A percentile compares a stretch with the other conserved stretches of the same genome.
These are phyloP conservation scores for Mustela nigripes DNA, from an alignment of 2,113 vertebrate species.

Conservation along the genomic window DNA sequence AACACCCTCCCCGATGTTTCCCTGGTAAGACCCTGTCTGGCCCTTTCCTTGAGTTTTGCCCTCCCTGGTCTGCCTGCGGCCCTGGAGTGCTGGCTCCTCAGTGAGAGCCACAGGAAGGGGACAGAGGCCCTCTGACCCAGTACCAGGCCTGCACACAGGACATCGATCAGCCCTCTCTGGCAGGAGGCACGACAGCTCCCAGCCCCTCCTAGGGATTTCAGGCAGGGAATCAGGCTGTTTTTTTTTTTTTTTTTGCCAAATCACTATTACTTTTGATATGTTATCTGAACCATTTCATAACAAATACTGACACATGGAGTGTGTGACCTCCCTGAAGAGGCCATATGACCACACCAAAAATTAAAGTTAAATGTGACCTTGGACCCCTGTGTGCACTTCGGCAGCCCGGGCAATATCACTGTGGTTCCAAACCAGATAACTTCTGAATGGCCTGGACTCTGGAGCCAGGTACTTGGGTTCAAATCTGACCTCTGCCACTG, in stretches of 20 bases:
- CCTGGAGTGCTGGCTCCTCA: not conserved
- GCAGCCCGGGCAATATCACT: fast-evolving
- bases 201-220: no score
- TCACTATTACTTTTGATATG: not conserved
- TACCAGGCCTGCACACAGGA: no score
- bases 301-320: fast-evolving
- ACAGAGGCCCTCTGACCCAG: not conserved
- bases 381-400: fast-evolving
- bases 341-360: fast-evolving
- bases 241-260: not conserved
- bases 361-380: not conserved
- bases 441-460: not conserved
- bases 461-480: not conserved
- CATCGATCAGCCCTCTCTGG: fast-evolving
- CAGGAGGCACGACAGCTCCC: fast-evolving
- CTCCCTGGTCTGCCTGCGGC: not conserved
- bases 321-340: not conserved
- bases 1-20: constrained; percentile 94
- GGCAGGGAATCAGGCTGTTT: no score
- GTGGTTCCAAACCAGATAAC: not conserved
- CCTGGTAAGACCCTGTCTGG: constrained; percentile 91
- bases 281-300: not conserved
- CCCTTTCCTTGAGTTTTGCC: no score
- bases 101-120: no score
- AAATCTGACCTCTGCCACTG: not conserved